A percentile compares a stretch with the other conserved stretches of the same genome.
Evolutionary conservation across 2,888 invertebrate species (phyloP).

Genomic region (Oxyscelio sp.): DNA sequence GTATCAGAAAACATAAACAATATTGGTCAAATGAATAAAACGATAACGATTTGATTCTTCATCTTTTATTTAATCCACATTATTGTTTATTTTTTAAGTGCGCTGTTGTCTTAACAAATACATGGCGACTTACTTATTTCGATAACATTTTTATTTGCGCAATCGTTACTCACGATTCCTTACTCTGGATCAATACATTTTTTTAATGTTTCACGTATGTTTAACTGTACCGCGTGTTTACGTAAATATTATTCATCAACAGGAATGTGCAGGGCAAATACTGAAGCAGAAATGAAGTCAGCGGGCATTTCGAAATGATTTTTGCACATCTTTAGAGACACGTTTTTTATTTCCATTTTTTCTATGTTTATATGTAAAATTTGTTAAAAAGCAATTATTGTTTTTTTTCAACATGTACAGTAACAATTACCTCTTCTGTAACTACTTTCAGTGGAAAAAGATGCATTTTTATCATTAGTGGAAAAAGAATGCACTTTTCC

Average conservation of each 20-base stretch:
- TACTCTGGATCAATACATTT: constrained; percentile 14
- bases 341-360: no score
- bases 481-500: no score
- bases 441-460: no score
- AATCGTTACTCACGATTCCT: not conserved
- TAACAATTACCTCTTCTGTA: no score
- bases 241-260: constrained; percentile 16
- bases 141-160: constrained; percentile 20
- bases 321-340: no score
- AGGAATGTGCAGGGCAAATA: not conserved
- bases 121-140: constrained; percentile 20
- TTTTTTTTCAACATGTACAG: no score
- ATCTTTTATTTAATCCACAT: not conserved
- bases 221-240: not conserved
- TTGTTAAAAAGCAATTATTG: no score
- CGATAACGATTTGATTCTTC: constrained; percentile 6
- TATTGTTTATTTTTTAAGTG: constrained; percentile 2
- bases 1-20: constrained; percentile 16
- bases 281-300: not conserved
- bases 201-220: not conserved
- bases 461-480: no score
- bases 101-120: constrained; percentile 18
- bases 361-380: no score
- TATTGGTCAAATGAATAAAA: constrained; percentile 22
- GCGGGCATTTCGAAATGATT: no score